Conservation (phyloP, 2,113 vertebrate genomes). For the Notiomystis cincta region DNA sequence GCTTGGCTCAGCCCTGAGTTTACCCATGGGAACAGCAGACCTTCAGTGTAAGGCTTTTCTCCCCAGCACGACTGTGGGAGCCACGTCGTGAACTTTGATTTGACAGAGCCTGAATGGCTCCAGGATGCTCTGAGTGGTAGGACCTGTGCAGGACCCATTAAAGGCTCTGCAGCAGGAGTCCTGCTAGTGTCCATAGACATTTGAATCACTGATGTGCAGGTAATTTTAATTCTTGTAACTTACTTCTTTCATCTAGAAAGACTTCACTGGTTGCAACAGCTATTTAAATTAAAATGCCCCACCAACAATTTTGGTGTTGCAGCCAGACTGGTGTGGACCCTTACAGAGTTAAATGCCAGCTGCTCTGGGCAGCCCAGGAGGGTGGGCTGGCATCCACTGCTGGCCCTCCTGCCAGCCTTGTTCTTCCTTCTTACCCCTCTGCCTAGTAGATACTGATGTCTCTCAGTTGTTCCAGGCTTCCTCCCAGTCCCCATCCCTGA, state of each 20-base stretch:
- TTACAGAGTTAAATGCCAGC: neutral
- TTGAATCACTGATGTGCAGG: neutral
- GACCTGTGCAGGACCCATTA: neutral
- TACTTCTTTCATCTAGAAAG: neutral
- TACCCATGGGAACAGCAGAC: neutral
- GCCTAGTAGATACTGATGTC: neutral
- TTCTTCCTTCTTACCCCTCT: neutral
- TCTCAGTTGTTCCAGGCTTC: neutral
- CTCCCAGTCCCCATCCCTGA: neutral
- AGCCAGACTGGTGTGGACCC: neutral
- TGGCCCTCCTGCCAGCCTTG: neutral
- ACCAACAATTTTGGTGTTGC: neutral
- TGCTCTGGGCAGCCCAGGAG: neutral
- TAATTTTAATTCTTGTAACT: neutral
- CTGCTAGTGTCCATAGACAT: neutral
- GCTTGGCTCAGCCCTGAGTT: neutral
- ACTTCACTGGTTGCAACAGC: neutral
- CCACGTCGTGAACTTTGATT: neutral
- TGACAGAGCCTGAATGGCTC: neutral
- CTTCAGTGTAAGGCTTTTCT: neutral
- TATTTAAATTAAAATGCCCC: neutral
- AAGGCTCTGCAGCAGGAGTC: neutral
- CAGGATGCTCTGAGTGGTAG: accelerated
- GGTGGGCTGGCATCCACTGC: neutral
- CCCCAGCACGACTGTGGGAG: neutral